A percentile compares a stretch with the other conserved stretches of the same genome.
These are phyloP conservation scores for Amphipoea lucens DNA, from an alignment of 2,888 invertebrate genomes.

Conservation along the genomic window DNA sequence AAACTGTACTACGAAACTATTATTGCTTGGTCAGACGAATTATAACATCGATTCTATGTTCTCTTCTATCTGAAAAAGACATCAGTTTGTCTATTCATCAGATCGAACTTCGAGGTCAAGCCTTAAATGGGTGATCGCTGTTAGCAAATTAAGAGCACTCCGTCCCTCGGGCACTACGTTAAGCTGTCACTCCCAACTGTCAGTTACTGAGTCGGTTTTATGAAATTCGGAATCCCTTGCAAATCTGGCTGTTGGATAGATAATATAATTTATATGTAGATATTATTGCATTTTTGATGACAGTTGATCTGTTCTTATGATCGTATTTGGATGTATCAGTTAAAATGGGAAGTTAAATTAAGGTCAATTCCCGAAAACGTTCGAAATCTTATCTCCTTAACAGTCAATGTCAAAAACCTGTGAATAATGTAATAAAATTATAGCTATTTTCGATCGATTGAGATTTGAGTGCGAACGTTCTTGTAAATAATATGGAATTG, in stretches of 20 bases:
- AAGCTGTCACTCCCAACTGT: not conserved
- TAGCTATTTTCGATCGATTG: too few species aligned
- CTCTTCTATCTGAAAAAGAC: not conserved
- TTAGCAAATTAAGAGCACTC: conserved; percentile 27
- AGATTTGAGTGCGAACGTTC: too few species aligned
- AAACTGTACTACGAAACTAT: too few species aligned
- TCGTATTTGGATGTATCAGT: not conserved
- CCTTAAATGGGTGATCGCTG: not conserved
- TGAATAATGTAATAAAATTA: too few species aligned
- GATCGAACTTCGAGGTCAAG: conserved; percentile 9
- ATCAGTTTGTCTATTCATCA: not conserved
- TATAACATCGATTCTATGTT: not conserved
- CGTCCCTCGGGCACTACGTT: not conserved
- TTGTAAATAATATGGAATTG: too few species aligned
- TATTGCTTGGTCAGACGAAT: not conserved
- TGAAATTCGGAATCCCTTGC: not conserved
- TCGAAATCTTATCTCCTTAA: too few species aligned
- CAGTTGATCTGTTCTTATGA: not conserved
- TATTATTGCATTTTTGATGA: not conserved
- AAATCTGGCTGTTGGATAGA: not conserved
- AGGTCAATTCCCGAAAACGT: too few species aligned
- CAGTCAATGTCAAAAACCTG: too few species aligned
- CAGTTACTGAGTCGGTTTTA: not conserved
- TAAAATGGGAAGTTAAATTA: not conserved
- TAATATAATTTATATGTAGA: not conserved